Evolutionary conservation across 2,113 vertebrate genomes (phyloP).

Genomic region (Corythornis vintsioides): DNA sequence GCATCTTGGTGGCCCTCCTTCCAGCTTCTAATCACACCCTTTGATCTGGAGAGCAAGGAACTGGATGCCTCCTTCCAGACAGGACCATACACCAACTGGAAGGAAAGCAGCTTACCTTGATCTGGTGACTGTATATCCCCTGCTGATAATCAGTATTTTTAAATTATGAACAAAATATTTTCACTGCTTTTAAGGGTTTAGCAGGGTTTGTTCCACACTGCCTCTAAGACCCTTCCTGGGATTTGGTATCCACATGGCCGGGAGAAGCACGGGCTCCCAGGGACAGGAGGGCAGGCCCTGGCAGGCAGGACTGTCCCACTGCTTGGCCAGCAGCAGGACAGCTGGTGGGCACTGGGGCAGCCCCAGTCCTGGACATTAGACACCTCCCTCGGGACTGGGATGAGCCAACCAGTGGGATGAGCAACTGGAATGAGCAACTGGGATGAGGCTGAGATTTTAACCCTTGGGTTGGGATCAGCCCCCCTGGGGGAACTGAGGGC

Average conservation of each 20-base stretch:
- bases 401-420: neutral
- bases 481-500: accelerated
- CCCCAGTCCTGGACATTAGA: neutral
- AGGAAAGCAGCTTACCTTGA: neutral
- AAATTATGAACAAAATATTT: neutral
- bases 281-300: neutral
- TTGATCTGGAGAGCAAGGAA: neutral
- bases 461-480: neutral
- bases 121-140: neutral
- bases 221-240: neutral
- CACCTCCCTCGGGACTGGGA: neutral
- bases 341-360: neutral
- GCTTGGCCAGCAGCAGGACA: neutral
- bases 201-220: neutral
- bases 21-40: neutral
- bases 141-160: neutral
- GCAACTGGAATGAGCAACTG: too few relatives aligned
- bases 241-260: neutral
- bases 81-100: accelerated
- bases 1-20: neutral
- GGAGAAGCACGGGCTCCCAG: neutral
- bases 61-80: accelerated
- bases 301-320: neutral
- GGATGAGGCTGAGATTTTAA: neutral
- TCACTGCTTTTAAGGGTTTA: neutral